Evolutionary conservation across 2,888 invertebrate genomes (phyloP).

Genomic region (Rapana venosa): DNA sequence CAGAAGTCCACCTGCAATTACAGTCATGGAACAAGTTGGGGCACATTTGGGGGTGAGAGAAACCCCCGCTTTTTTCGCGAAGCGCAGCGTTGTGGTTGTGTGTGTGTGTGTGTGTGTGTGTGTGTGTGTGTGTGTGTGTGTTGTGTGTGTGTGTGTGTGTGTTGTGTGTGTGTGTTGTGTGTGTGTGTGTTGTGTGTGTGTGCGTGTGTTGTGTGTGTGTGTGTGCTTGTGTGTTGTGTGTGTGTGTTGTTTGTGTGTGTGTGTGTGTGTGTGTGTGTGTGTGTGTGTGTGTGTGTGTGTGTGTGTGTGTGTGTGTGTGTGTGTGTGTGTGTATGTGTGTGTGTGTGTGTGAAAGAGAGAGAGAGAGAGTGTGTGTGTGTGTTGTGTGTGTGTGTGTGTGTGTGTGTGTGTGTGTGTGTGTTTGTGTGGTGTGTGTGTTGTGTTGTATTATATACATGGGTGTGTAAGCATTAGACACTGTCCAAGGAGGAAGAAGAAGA

Average conservation of each 20-base stretch:
- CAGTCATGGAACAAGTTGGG: background rate
- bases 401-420: no score
- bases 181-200: no score
- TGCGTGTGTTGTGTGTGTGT: no score
- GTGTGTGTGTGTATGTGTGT: background rate
- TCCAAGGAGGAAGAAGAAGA: no score
- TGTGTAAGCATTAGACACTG: no score
- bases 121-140: conserved; percentile 10
- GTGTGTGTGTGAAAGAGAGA: background rate
- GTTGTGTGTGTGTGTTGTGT: no score
- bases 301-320: background rate
- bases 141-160: background rate
- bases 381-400: background rate
- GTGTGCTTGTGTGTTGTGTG: no score
- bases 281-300: background rate
- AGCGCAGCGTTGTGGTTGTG: no score
- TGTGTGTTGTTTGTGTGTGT: background rate
- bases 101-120: background rate
- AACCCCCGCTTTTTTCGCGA: no score
- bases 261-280: background rate
- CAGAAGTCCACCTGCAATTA: conserved; percentile 39
- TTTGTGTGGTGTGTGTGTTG: no score
- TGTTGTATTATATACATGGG: no score
- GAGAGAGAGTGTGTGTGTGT: background rate
- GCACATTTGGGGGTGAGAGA: no score